Base-by-base conservation (phyloP, 2,113 vertebrate genomes). In the Xiphias gladius region DNA sequence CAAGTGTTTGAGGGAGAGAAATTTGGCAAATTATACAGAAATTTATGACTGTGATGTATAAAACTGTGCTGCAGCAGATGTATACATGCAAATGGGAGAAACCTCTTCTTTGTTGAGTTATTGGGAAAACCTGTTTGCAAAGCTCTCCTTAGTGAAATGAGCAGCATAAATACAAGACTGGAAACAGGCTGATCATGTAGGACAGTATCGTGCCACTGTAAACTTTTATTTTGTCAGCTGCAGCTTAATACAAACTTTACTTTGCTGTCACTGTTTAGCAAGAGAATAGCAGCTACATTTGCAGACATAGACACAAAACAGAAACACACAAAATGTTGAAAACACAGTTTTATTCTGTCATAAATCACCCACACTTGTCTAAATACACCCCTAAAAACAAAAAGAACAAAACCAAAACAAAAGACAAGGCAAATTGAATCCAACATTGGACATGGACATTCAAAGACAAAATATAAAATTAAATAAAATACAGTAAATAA, bases 181-280 rank as follows among this genome's bases (percentile, higher is more conserved):
- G 17, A 20, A 24, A 22, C n/a, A n/a, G 50, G 5, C 52, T 11
- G 52, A 54, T 54, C 52, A 54, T 4, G 20, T 24, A 22, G 52
- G 22, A 55, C 20, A n/a, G 50, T n/a, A n/a, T n/a, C 20, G 22
- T 7, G 3, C 7, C 7, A 54, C 3, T 55, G n/a, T 26, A 13
- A 24, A 26, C 50, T 55, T 30, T 63, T 37, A 24, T 19, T 35
- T 20, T 48, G 19, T 35, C 28, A 9, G 61, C 46, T 14, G 6
- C n/a, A 30, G 26, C 35, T n/a, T 16, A n/a, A 46, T 22, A 67
- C 16, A 54, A 46, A 64, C 30, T 30, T 59, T 24, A 22, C 37
- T 30, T 37, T 43, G 59, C 59, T 52, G 43, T 39, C 72, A 9
- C 59, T 52, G 73, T 13, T 26, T 22, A 76, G 13, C 46, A 65